phyloP scores from a whole-genome alignment of 2,113 vertebrate species.

The Tinamus guttatus region DNA sequence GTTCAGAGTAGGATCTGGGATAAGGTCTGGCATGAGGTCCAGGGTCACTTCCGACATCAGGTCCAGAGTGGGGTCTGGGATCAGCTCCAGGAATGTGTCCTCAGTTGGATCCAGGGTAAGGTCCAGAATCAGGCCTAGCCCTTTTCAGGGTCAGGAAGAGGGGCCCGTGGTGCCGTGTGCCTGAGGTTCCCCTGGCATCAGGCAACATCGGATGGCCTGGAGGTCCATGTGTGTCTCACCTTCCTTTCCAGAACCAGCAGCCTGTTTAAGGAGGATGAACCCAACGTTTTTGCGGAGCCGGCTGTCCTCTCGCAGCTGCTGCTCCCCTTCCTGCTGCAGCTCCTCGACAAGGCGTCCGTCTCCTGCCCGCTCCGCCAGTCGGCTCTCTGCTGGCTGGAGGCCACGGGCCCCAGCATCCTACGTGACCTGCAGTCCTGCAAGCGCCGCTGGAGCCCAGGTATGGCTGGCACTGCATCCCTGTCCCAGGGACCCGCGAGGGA shows the following conservation, averaged over 20 bases:
- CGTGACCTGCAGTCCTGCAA: slow-evolving; percentile 72
- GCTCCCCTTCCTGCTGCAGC: slow-evolving; percentile 77
- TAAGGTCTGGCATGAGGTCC: too few relatives aligned
- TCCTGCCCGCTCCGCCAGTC: slow-evolving; percentile 43
- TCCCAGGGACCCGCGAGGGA: background rate
- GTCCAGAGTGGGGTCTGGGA: too few relatives aligned
- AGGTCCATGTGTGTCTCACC: background rate
- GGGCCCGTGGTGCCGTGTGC: background rate
- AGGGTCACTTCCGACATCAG: too few relatives aligned
- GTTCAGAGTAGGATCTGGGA: too few relatives aligned
- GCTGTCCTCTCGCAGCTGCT: slow-evolving; percentile 76
- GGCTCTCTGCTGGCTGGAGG: slow-evolving; percentile 75
- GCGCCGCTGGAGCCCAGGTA: slow-evolving; percentile 77
- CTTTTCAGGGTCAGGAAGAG: background rate
- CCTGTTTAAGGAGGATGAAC: slow-evolving; percentile 88
- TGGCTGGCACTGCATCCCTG: rapidly evolving
- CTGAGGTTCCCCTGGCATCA: background rate
- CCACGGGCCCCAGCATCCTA: slow-evolving; percentile 34
- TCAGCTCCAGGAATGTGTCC: too few relatives aligned
- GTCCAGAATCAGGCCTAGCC: too few relatives aligned
- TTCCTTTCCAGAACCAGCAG: slow-evolving; percentile 69
- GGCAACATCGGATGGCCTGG: rapidly evolving
- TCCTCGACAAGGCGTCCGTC: slow-evolving; percentile 52
- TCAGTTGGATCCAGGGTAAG: too few relatives aligned
- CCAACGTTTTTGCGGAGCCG: slow-evolving; percentile 86